phyloP scores from a whole-genome alignment of 2,113 vertebrate species.

The Heteronetta atricapilla region DNA sequence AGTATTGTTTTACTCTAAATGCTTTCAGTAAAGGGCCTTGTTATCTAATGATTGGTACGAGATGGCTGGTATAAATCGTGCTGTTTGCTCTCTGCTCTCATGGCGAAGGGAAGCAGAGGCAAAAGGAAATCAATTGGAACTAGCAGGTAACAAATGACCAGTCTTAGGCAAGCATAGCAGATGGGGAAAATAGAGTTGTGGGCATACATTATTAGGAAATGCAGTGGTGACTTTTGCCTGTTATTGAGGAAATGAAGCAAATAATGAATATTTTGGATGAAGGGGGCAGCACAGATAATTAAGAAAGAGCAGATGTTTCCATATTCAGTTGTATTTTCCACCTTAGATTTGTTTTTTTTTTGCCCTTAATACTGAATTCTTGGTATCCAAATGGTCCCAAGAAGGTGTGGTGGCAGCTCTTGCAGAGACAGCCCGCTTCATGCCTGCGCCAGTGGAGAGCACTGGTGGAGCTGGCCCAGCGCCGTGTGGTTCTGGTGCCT shows the following conservation, averaged over 20 bases:
- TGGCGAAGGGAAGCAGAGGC: slow-evolving; percentile 72
- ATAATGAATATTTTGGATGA: slow-evolving; percentile 34
- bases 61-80: slow-evolving; percentile 82
- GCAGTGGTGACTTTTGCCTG: neutral
- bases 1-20: slow-evolving; percentile 83
- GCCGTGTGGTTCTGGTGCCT: rapidly evolving
- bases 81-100: slow-evolving; percentile 72
- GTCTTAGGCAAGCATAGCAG: slow-evolving; percentile 78
- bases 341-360: rapidly evolving
- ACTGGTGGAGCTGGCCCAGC: neutral
- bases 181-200: slow-evolving; percentile 72
- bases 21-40: slow-evolving; percentile 81
- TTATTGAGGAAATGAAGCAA: slow-evolving; percentile 50
- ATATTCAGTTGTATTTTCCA: neutral
- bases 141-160: slow-evolving; percentile 83
- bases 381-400: neutral
- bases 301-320: neutral
- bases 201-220: slow-evolving; percentile 68
- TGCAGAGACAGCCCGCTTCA: too few species aligned
- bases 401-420: neutral
- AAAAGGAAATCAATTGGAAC: slow-evolving; percentile 86
- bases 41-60: slow-evolving; percentile 85
- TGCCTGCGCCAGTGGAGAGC: neutral
- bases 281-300: neutral
- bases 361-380: neutral